A percentile compares a stretch with the other conserved stretches of the same genome.
phyloP scores from a whole-genome alignment of 2,797 vertebrate species.

The Epinephelus awoara region DNA sequence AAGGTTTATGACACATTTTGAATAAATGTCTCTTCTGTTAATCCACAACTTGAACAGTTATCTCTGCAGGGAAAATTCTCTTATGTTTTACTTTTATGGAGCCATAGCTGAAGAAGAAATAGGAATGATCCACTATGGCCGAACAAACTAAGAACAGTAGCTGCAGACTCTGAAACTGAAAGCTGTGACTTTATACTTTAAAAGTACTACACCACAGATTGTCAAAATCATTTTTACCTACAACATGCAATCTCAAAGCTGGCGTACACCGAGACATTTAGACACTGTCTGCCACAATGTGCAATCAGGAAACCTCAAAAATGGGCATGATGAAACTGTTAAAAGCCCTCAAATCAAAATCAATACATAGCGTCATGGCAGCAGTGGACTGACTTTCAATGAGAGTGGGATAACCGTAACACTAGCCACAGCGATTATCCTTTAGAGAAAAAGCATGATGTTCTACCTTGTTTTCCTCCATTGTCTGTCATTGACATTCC shows the following conservation, averaged over 20 bases:
- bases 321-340: neutral
- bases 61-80: neutral
- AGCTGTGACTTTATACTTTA: neutral
- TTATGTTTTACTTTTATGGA: neutral
- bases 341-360: neutral
- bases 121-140: neutral
- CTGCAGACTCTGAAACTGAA: slow-evolving; percentile 1
- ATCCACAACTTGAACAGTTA: neutral
- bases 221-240: neutral
- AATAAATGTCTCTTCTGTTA: neutral
- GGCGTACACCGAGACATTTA: neutral
- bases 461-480: neutral
- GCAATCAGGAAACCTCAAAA: neutral
- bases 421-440: neutral
- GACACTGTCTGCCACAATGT: neutral
- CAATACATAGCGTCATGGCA: neutral
- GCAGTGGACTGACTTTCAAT: neutral
- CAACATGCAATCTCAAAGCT: neutral
- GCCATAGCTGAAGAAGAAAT: neutral
- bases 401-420: neutral
- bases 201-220: neutral
- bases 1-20: neutral
- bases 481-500: neutral
- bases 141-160: neutral
- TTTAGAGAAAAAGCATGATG: neutral